Evolutionary conservation across 2,113 vertebrate species (phyloP).

Genomic region (Psittacara wagleri): DNA sequence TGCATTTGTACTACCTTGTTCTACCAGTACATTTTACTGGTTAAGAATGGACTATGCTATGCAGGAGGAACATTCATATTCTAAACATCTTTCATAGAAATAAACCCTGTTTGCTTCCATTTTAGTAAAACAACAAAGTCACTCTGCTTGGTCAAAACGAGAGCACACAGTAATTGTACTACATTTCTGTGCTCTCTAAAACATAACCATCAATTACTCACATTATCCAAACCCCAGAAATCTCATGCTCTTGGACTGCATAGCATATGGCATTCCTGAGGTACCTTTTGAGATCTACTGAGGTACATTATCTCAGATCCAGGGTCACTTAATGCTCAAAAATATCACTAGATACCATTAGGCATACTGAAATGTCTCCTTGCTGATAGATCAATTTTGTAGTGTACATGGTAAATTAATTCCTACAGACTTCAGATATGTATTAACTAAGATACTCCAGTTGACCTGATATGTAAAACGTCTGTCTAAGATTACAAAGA

Average conservation of each 20-base stretch:
- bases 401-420: neutral
- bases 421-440: neutral
- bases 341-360: neutral
- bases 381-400: neutral
- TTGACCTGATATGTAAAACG: neutral
- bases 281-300: neutral
- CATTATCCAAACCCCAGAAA: neutral
- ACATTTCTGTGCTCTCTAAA: neutral
- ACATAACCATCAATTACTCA: neutral
- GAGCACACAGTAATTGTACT: neutral
- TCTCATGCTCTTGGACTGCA: neutral
- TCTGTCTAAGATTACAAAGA: neutral
- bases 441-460: neutral
- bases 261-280: neutral
- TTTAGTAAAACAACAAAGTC: neutral
- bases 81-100: neutral
- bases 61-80: neutral
- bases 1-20: neutral
- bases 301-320: neutral
- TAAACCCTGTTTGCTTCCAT: neutral
- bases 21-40: neutral
- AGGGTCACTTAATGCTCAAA: neutral
- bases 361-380: neutral
- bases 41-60: neutral
- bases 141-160: neutral